Base-by-base conservation (phyloP, 1,140 invertebrate species). In the Venturia canescens region DNA sequence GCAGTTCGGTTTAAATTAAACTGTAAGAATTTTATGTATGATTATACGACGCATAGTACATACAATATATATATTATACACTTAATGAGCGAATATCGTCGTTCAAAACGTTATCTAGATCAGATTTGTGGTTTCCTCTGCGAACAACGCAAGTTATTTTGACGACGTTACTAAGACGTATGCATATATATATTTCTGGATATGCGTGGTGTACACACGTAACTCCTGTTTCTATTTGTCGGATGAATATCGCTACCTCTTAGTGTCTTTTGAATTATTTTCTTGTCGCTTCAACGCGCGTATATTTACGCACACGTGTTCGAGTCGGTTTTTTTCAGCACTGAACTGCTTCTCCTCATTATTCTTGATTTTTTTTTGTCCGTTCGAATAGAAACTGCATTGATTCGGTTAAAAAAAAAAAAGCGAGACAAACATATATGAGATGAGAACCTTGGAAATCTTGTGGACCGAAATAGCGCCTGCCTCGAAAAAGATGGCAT, bases 151-250 rank as follows among this genome's bases (percentile, higher is more conserved):
- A 34, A 66, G 53, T 63, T 6, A 38, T 13, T 57, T 77, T 60
- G 29, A 77, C 31, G 53, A 63, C 34, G 75, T 34, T 27, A 38
- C 27, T 63, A 16, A 27, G 34, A 63, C 38, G 38, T 44, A 63
- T 63, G 44, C 38, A 67, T 44, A 72, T 26, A 72, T 15, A 66
- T 67, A 66, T 67, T 31, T 77, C 60, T 77, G 27, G 18, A 78
- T 78, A 67, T 78, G 38, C 50, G 66, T 66, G 31, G 15, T 67
- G 66, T 67, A 78, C 66, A 72, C 34, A 78, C 76, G 60, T 38
- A 78, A 67, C 60, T 27, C 76, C 34, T 67, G 34, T 78, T 78
- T 66, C 31, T n/a, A 38, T 50, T 23, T 48, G 13, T 72, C 44
- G 21, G 3, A 31, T 70, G 3, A 63, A n/a, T 21, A 34, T 72